Base-by-base conservation (phyloP, 2,113 vertebrate species). In the Columba livia region DNA sequence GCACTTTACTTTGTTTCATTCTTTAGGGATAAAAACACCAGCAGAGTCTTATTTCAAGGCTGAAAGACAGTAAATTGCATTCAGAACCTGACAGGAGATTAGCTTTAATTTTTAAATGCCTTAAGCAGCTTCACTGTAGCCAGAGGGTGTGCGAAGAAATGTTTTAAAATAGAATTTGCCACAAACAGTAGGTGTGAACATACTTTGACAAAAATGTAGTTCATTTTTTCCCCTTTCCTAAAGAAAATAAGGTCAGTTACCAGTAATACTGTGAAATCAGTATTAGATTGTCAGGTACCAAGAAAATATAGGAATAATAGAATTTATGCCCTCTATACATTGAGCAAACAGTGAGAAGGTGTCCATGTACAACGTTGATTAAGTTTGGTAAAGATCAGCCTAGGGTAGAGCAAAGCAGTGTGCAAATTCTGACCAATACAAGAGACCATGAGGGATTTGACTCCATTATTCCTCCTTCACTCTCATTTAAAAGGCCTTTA, bases 1-100 rank as follows among this genome's bases (percentile, higher is more conserved):
- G 0, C 0, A 0, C 48, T 71, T 60, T 0, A 0, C 34, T 71
- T 71, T 31, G 7, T 84, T 79, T 60, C 47, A 12, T 4, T 1
- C 65, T 60, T 54, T 53, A 61, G 48, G 79, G 69, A 74, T 24
- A 0, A 47, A 47, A 66, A 67, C 26, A 79, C 34, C 56, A 54
- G 24, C 28, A 80, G 18, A 18, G 12, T 66, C 74, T 62, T 47
- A 58, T 34, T 78, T 80, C 42, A 69, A 69, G 48, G 12, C 61
- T 56, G 57, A 78, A 20, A 89, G 40, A 66, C 23, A 24, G 23
- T 58, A 74, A 81, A 38, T 50, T 51, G 32, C 50, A 32, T 72
- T 77, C 66, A 75, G 67, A 26, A 44, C 66, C 28, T 57, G 34
- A 66, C 7, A 25, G 1, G 1, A 78, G 21, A 83, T 50, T 15